These are phyloP conservation scores for Suricata suricatta DNA, from an alignment of 2,113 vertebrate genomes.

Conservation along the genomic window DNA sequence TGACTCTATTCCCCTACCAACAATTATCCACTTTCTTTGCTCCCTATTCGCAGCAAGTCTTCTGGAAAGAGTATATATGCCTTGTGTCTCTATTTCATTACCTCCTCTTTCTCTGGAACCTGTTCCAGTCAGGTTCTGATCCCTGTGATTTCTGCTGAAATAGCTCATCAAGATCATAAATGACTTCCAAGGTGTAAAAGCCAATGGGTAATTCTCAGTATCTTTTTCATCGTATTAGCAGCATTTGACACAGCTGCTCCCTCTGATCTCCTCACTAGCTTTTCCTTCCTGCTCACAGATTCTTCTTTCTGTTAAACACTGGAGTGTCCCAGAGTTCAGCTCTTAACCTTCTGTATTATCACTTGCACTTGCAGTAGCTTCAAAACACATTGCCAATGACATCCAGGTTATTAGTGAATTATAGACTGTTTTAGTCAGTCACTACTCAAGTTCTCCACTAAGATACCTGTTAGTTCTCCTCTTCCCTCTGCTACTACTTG, in stretches of 20 bases:
- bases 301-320: neutral
- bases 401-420: neutral
- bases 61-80: neutral
- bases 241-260: neutral
- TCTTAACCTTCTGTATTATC: neutral
- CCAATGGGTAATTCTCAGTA: neutral
- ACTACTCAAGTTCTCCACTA: neutral
- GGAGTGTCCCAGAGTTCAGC: neutral
- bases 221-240: neutral
- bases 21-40: neutral
- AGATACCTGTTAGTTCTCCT: neutral
- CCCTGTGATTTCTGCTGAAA: neutral
- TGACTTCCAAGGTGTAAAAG: neutral
- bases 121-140: neutral
- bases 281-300: neutral
- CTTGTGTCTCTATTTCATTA: neutral
- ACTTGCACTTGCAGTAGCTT: neutral
- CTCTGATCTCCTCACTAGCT: neutral
- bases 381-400: neutral
- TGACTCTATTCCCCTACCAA: neutral
- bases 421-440: neutral
- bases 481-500: neutral
- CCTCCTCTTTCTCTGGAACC: neutral
- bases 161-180: neutral
- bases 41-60: neutral